Conservation (phyloP, 2,113 vertebrate genomes). For the Struthidea cinerea region DNA sequence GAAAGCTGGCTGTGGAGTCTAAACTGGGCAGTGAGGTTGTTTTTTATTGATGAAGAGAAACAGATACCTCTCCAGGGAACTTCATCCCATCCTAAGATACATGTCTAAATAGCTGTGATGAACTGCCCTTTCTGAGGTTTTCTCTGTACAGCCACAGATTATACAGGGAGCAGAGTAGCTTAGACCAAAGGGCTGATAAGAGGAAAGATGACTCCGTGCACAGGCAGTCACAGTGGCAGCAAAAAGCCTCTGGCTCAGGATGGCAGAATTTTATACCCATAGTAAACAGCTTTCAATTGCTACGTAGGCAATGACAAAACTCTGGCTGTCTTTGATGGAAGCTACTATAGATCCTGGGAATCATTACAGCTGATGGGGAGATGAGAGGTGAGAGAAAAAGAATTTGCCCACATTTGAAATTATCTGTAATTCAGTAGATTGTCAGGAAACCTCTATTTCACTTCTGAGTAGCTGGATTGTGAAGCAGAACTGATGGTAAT, state of each 20-base stretch:
- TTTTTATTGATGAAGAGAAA: slow-evolving; percentile 16
- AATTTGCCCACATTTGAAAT: background rate
- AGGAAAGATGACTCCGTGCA: background rate
- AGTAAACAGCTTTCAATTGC: background rate
- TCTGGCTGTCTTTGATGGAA: background rate
- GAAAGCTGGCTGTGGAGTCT: background rate
- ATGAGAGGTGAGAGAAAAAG: background rate
- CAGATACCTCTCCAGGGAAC: background rate
- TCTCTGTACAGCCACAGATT: background rate
- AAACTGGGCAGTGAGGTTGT: background rate
- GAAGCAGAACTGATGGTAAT: background rate
- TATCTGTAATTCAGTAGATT: background rate
- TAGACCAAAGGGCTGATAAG: background rate
- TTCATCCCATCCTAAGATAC: background rate
- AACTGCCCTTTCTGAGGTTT: slow-evolving; percentile 9
- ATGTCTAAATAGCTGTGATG: background rate
- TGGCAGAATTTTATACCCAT: background rate
- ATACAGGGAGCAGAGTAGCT: background rate
- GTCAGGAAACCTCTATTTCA: background rate
- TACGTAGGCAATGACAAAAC: background rate
- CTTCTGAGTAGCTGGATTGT: background rate
- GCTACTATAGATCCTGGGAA: background rate
- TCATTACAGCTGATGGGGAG: background rate
- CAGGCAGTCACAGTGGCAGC: background rate
- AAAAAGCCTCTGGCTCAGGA: background rate